These are phyloP conservation scores for Tenthredo amoena DNA, from an alignment of 2,888 invertebrate genomes.

Conservation along the genomic window DNA sequence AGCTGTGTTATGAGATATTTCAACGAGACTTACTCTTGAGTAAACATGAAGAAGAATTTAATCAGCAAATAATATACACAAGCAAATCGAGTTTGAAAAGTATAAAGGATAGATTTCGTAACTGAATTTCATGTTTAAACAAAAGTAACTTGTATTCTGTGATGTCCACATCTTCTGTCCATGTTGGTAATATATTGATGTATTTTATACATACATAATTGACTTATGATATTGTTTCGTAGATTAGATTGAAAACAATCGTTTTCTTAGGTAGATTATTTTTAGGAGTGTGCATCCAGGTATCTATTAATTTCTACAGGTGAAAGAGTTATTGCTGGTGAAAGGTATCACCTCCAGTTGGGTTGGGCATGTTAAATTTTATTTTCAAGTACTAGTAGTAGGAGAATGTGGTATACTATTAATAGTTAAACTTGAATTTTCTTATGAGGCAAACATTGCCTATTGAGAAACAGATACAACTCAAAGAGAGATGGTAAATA, in stretches of 20 bases:
- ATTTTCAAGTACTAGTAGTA: constrained; percentile 29
- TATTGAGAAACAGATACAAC: constrained; percentile 43
- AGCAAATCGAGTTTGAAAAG: not conserved
- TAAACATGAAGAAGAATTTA: constrained; percentile 11
- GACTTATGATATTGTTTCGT: constrained; percentile 1
- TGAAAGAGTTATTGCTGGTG: constrained; percentile 14
- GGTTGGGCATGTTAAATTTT: constrained; percentile 10
- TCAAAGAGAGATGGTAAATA: not conserved
- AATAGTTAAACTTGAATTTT: not conserved
- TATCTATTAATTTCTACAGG: not conserved
- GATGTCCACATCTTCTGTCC: constrained; percentile 15
- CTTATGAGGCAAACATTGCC: not conserved
- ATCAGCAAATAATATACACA: not conserved
- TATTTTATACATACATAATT: not conserved
- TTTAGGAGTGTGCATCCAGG: not conserved
- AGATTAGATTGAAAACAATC: constrained; percentile 30
- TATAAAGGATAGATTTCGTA: not conserved
- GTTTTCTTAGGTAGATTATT: constrained; percentile 22
- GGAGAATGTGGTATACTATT: not conserved
- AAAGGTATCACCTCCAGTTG: constrained; percentile 19
- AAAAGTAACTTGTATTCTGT: constrained; percentile 15
- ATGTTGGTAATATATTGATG: not conserved
- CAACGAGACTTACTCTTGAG: not conserved
- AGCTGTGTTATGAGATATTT: constrained; percentile 6
- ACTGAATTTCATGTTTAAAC: constrained; percentile 1